Percentiles rank a stretch among this genome's conserved stretches.
These are phyloP conservation scores for Lampris megalopsis DNA, from an alignment of 2,113 vertebrate genomes.

Conservation along the genomic window DNA sequence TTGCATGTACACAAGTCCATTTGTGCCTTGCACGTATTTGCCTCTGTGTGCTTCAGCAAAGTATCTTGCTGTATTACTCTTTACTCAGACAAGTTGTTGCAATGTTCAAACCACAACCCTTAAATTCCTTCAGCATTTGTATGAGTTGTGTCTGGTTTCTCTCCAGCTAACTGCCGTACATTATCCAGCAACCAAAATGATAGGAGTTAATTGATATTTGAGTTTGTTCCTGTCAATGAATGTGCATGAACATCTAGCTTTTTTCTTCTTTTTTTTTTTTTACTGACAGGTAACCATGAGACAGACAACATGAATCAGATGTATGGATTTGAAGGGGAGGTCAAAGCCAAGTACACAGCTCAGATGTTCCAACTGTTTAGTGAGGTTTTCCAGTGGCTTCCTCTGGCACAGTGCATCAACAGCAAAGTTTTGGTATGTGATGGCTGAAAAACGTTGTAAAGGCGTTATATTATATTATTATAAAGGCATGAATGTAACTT, in stretches of 20 bases:
- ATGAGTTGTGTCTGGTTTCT: not conserved
- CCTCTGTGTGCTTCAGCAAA: conserved; percentile 1
- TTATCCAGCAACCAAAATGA: no score
- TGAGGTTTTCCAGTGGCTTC: conserved; percentile 97
- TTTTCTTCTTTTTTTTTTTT: not conserved
- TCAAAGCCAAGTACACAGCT: conserved; percentile 95
- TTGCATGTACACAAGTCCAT: not conserved
- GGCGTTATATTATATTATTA: not conserved
- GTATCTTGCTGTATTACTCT: not conserved
- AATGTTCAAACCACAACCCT: not conserved
- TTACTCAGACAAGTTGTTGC: not conserved
- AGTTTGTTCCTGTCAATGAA: no score
- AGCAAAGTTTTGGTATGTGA: conserved; percentile 90
- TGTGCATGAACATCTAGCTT: no score
- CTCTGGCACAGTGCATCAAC: conserved; percentile 93
- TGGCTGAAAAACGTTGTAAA: not conserved
- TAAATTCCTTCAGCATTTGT: not conserved
- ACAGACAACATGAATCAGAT: conserved; percentile 99
- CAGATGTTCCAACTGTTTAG: conserved; percentile 98
- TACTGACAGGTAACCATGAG: conserved; percentile 91
- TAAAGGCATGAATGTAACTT: no score
- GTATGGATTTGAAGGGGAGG: conserved; percentile 96
- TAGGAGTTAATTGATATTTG: no score
- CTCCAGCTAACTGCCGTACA: no score
- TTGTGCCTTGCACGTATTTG: not conserved